Evolutionary conservation across 2,888 invertebrate genomes (phyloP), one percentile per base, ranked within the genome.

Genomic region (Deroplatys truncata): DNA sequence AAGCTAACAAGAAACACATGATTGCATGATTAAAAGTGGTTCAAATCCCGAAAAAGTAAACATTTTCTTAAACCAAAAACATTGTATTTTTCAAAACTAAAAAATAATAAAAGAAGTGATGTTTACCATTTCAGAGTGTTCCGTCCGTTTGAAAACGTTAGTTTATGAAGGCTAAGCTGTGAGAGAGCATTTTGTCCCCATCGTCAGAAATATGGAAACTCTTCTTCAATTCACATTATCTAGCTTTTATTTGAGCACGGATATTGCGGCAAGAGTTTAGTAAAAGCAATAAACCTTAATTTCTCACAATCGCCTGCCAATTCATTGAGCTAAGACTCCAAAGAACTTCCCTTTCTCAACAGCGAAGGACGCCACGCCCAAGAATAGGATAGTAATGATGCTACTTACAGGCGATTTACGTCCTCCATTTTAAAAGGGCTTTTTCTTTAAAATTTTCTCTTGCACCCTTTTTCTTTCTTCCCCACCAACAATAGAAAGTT

Each of bases 371-470:
- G 13, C 29, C 29, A 84, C 29, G 28, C 84, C 28, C 15, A 43
- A 29, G 88, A 49, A 28, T 25, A 82, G 88, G 82, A 28, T 25
- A 82, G 83, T 25, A 88, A 88, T 88, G 88, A 56, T n/a, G 72
- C 88, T 88, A 88, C 88, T 88, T 88, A 88, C 28, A 31, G 31
- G 72, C 84, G 88, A 88, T 88, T 88, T 88, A 84, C 88, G 84
- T 88, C 88, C 72, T 84, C 88, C 49, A 88, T 88, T 88, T 88
- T 88, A 88, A 88, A 84, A 88, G 82, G 84, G 84, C 72, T 83
- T 56, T 84, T 88, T 84, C 88, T 88, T 56, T 84, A 84, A 88
- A 88, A 84, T 43, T 88, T 84, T 84, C 29, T 43, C 43, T 56
- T 86, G 20, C 86, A n/a, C 56, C 82, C 43, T 35, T 84, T 84